phyloP scores from a whole-genome alignment of 1,140 invertebrate genomes.

The Protaetia brevitarsis region DNA sequence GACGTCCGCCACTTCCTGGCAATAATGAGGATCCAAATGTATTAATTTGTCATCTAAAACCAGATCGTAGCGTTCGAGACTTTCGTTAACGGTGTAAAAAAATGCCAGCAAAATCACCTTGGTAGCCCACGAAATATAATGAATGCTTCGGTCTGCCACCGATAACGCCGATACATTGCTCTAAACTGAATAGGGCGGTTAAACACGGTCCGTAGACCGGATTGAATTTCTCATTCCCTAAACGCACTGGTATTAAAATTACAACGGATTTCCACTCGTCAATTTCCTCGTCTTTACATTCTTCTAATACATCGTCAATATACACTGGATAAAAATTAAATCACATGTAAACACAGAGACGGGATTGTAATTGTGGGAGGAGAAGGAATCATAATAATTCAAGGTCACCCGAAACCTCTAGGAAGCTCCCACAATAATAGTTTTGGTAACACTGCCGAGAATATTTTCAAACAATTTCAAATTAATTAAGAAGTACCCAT shows the following conservation, averaged over 20 bases:
- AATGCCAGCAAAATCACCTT: no score
- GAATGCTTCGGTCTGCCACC: constrained; percentile 89
- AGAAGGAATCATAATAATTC: constrained; percentile 5
- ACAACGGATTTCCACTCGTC: constrained; percentile 73
- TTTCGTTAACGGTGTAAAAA: no score
- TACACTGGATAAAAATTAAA: constrained; percentile 59
- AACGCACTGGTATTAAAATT: constrained; percentile 78
- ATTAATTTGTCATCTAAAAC: constrained; percentile 79
- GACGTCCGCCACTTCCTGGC: constrained; percentile 84
- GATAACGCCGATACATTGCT: constrained; percentile 85
- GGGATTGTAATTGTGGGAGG: no score
- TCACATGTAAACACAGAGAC: background rate
- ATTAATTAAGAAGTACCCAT: no score
- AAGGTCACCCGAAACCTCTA: no score
- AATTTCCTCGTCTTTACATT: constrained; percentile 53
- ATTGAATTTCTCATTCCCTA: constrained; percentile 83
- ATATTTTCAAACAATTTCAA: no score
- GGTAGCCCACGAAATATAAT: constrained; percentile 87
- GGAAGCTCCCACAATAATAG: no score
- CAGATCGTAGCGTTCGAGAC: constrained; percentile 4
- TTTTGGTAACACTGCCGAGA: no score
- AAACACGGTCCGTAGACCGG: constrained; percentile 78
- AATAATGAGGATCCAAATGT: constrained; percentile 90
- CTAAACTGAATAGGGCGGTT: constrained; percentile 72
- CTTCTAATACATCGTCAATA: constrained; percentile 64